These are phyloP conservation scores for Pionites leucogaster DNA, from an alignment of 2,113 vertebrate species.

Conservation along the genomic window DNA sequence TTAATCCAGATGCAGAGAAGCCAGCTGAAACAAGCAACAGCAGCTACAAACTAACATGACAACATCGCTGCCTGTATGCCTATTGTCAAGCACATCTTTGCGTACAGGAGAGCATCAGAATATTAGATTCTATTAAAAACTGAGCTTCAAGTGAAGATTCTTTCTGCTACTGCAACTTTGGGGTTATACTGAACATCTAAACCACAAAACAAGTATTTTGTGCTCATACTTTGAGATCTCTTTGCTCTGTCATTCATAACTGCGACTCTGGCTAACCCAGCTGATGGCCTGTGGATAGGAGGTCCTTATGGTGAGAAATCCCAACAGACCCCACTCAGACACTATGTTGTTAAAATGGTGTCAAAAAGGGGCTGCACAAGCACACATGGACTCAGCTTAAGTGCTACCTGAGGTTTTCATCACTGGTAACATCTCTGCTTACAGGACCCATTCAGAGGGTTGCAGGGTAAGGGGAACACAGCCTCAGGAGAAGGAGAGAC, in stretches of 20 bases:
- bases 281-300: background rate
- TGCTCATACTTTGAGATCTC: background rate
- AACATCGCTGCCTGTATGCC: fast-evolving
- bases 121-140: background rate
- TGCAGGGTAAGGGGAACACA: background rate
- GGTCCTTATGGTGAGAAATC: background rate
- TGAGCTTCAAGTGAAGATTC: background rate
- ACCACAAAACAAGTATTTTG: background rate
- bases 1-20: background rate
- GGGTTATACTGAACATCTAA: background rate
- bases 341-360: background rate
- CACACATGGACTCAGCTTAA: background rate
- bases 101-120: background rate
- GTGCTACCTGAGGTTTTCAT: no score
- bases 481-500: background rate
- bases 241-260: background rate
- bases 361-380: background rate
- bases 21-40: fast-evolving
- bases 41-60: background rate
- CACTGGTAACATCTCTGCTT: background rate
- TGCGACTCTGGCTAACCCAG: background rate
- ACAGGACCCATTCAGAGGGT: background rate
- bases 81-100: no score
- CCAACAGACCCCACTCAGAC: background rate
- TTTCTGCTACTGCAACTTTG: background rate